These are phyloP conservation scores for Battus philenor DNA, from an alignment of 1,140 invertebrate species.

Conservation along the genomic window DNA sequence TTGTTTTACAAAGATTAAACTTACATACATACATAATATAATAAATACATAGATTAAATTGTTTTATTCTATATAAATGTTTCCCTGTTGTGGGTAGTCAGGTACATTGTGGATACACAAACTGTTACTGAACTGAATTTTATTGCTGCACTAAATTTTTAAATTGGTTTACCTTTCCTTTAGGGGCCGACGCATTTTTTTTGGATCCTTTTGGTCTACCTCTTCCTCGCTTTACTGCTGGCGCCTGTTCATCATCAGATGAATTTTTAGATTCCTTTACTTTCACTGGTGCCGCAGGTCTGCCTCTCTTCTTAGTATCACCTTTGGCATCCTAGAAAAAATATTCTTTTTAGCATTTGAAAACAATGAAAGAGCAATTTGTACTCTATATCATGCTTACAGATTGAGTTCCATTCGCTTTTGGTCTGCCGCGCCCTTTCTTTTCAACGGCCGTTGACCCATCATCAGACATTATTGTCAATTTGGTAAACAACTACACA, in stretches of 20 bases:
- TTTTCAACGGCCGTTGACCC: conserved; percentile 72
- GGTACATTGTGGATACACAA: background rate
- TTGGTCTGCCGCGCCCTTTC: conserved; percentile 73
- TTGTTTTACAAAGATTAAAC: too few relatives aligned
- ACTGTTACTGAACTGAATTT: too few relatives aligned
- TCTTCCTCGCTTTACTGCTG: conserved; percentile 72
- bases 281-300: conserved; percentile 57
- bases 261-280: conserved; percentile 71
- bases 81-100: background rate
- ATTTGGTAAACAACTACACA: conserved; percentile 18
- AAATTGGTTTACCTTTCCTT: conserved; percentile 67
- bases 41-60: too few relatives aligned
- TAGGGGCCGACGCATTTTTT: conserved; percentile 60
- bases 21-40: too few relatives aligned
- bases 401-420: conserved; percentile 71
- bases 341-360: conserved; percentile 6
- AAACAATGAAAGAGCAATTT: conserved; percentile 2
- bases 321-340: conserved; percentile 56
- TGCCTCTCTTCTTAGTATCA: conserved; percentile 68
- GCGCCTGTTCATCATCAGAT: conserved; percentile 72
- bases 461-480: conserved; percentile 71
- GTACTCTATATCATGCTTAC: conserved; percentile 28
- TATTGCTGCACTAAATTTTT: too few relatives aligned
- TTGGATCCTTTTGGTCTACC: conserved; percentile 74
- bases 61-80: too few relatives aligned